Base-by-base conservation (phyloP, 1,140 invertebrate genomes). In the Orussus abietinus region DNA sequence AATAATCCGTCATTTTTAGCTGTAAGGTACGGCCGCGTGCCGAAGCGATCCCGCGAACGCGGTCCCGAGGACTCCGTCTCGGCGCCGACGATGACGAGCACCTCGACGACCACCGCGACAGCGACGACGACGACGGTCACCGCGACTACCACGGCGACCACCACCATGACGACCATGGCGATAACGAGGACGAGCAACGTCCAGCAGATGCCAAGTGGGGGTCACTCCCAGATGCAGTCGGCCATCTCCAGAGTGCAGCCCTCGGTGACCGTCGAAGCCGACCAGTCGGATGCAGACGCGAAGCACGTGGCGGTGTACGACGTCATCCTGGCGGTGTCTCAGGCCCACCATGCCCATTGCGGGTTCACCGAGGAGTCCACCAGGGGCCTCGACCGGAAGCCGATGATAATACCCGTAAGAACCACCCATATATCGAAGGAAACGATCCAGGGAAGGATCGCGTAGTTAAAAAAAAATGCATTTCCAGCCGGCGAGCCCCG, bases 21-120 rank as follows among this genome's bases (percentile, higher is more conserved):
- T 63, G 94, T 97, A 31, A 78, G 93, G 58, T 97, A 96, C 77
- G 94, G 94, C 32, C 81, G 94, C 40, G 92, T 96, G 42, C 94
- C 94, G 31, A 97, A 96, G 72, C 79, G 92, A 55, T 88, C 90
- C 12, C 79, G 92, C 49, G 92, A 94, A 68, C 78, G 83, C 40
- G 80, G 83, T 50, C 80, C 78, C 13, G 72, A 75, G 45, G 74
- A 75, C 42, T 34, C 67, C 21, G 52, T 64, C 39, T 57, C 58
- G 25, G 67, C 66, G 26, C 65, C 65, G 36, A 61, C 54, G 35
- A 55, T 48, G 9, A 57, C 53, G n/a, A 51, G 47, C 9, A 42
- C 42, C 11, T 59, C 55, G 26, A 54, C 61, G 25, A 58, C 62
- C 11, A 60, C 55, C 25, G 53, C 61, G 25, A 58, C 62, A 19